Percentiles rank a stretch among this genome's conserved stretches.
Evolutionary conservation across 2,797 vertebrate species (phyloP).

Genomic region (Moxostoma hubbsi): DNA sequence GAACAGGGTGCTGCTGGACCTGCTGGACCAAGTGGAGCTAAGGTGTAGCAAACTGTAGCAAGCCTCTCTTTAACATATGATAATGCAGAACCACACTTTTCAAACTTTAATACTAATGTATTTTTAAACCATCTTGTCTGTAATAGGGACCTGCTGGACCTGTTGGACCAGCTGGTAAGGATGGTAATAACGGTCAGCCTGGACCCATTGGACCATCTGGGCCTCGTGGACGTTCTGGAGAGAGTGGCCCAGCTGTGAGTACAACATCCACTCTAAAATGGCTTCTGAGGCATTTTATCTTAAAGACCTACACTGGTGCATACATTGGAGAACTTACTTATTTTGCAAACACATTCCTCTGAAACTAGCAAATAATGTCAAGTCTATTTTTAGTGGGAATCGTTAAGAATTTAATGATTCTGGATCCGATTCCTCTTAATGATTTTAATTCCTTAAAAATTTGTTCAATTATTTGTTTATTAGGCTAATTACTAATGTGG

Average conservation of each 20-base stretch:
- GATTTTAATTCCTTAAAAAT: too few relatives aligned
- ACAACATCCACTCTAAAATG: neutral
- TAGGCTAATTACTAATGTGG: too few relatives aligned
- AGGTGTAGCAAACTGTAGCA: slow-evolving; percentile 72
- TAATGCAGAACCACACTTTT: neutral
- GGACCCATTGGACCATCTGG: slow-evolving; percentile 94
- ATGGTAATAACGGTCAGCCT: slow-evolving; percentile 87
- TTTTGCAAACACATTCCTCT: too few relatives aligned
- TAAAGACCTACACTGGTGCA: neutral
- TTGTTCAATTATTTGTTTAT: too few relatives aligned
- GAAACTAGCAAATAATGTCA: too few relatives aligned
- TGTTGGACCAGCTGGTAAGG: slow-evolving; percentile 90
- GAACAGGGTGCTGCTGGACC: slow-evolving; percentile 88
- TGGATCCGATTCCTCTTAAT: too few relatives aligned
- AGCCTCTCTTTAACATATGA: neutral
- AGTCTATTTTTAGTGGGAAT: too few relatives aligned
- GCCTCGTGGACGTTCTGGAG: slow-evolving; percentile 93
- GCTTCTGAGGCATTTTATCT: too few relatives aligned
- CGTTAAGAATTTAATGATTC: too few relatives aligned
- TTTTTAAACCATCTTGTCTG: slow-evolving; percentile 7
- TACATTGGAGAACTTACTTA: neutral
- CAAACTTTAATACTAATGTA: neutral
- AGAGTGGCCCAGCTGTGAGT: slow-evolving; percentile 89
- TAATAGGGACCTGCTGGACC: slow-evolving; percentile 89
- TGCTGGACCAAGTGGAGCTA: slow-evolving; percentile 86